Conservation (phyloP, 30 jellyfish, hydroid and myxozoan species). For the Hydractinia echinata region DNA sequence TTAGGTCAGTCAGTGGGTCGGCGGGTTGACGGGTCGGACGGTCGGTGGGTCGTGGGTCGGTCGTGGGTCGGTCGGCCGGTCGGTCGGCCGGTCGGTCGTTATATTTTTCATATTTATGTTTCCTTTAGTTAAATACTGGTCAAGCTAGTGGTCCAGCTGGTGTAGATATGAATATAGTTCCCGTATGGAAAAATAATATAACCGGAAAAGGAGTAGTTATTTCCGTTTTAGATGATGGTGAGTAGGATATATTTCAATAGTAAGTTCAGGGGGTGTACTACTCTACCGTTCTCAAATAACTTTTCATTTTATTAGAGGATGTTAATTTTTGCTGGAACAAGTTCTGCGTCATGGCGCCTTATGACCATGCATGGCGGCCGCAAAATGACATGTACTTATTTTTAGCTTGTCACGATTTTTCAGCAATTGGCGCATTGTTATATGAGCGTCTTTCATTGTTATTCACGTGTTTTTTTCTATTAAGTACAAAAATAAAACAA, state of each 20-base stretch:
- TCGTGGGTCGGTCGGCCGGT: too few relatives aligned
- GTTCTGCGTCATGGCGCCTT: too few relatives aligned
- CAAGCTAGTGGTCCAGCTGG: constrained; percentile 99
- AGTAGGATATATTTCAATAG: not conserved
- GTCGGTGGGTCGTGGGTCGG: too few relatives aligned
- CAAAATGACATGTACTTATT: not conserved
- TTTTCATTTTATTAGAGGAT: not conserved
- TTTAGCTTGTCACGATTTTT: too few relatives aligned
- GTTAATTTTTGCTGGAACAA: too few relatives aligned
- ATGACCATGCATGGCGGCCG: not conserved
- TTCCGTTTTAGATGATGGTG: constrained; percentile 97
- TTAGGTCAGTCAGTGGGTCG: too few relatives aligned
- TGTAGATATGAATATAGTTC: constrained; percentile 83
- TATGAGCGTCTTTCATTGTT: too few relatives aligned
- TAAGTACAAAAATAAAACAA: too few relatives aligned
- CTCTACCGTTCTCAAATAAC: not conserved
- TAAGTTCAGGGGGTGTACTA: not conserved
- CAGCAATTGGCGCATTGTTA: too few relatives aligned
- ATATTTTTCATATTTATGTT: not conserved
- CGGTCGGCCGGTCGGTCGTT: too few relatives aligned
- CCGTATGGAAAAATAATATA: constrained; percentile 88
- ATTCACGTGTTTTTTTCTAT: too few relatives aligned
- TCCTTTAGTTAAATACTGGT: constrained; percentile 79
- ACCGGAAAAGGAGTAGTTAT: constrained; percentile 95
- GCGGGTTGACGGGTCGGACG: too few relatives aligned